phyloP scores from a whole-genome alignment of 2,797 vertebrate species.

The Pteronotus mesoamericanus region DNA sequence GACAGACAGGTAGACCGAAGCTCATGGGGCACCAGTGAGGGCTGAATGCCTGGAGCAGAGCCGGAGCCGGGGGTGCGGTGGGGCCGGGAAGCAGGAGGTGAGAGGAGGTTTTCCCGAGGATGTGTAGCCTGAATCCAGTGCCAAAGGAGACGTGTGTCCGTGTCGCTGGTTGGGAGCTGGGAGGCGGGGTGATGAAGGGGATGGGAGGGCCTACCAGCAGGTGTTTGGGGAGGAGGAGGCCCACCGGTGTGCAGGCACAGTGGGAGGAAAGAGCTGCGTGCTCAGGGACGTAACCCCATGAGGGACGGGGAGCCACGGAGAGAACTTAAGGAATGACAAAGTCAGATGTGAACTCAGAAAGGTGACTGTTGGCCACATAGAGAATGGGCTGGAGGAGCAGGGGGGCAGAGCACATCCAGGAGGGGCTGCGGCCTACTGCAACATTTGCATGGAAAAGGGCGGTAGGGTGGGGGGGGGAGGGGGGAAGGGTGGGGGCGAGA shows the following conservation, averaged over 20 bases:
- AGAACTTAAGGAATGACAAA: not conserved
- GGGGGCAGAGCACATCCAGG: not conserved
- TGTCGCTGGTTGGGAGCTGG: not conserved
- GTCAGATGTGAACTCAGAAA: not conserved
- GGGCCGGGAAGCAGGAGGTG: not conserved
- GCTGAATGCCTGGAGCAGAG: not conserved
- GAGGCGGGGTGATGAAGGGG: fast-evolving
- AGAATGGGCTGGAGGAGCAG: not conserved
- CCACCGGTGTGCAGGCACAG: too few relatives aligned
- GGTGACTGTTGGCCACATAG: not conserved
- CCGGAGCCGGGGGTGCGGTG: fast-evolving
- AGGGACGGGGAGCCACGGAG: not conserved
- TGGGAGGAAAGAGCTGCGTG: not conserved
- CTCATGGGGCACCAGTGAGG: not conserved
- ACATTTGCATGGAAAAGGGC: not conserved
- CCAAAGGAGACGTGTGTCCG: not conserved
- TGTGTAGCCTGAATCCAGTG: not conserved
- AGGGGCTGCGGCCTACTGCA: not conserved
- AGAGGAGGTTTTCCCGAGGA: not conserved
- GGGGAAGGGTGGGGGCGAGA: too few relatives aligned
- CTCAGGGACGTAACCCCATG: not conserved
- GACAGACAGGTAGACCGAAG: not conserved
- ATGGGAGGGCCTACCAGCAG: fast-evolving
- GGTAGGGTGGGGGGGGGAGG: too few relatives aligned
- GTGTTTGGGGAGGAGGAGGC: not conserved